These are phyloP conservation scores for Esperia sulphurella DNA, from an alignment of 2,888 invertebrate genomes.

Conservation along the genomic window DNA sequence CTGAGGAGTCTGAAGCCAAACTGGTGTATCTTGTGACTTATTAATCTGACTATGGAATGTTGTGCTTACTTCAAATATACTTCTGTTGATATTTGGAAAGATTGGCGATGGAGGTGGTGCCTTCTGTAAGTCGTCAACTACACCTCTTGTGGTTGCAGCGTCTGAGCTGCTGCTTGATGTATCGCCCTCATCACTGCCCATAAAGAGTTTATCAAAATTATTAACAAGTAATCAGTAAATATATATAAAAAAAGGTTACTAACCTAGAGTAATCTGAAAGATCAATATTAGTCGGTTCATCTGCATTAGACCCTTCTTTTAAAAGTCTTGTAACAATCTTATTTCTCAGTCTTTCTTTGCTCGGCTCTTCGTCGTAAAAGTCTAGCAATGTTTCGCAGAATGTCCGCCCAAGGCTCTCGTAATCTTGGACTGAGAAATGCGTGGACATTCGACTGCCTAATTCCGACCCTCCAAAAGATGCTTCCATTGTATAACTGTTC, in stretches of 20 bases:
- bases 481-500: conserved; percentile 97
- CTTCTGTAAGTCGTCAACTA: conserved; percentile 57
- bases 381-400: conserved; percentile 96
- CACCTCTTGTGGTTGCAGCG: conserved; percentile 79
- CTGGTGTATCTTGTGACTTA: background rate
- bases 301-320: conserved; percentile 92
- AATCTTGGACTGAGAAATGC: conserved; percentile 88
- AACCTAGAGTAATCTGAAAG: conserved; percentile 94
- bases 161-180: conserved; percentile 86
- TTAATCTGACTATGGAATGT: background rate
- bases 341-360: conserved; percentile 87
- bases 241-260: background rate
- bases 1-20: background rate
- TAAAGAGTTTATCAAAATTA: background rate
- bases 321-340: conserved; percentile 89
- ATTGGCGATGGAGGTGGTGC: conserved; percentile 87
- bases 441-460: conserved; percentile 89
- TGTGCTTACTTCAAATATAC: conserved; percentile 39
- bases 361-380: conserved; percentile 92
- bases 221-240: background rate
- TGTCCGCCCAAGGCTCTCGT: conserved; percentile 87
- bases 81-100: conserved; percentile 63
- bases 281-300: conserved; percentile 91
- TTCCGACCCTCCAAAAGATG: conserved; percentile 94
- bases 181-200: conserved; percentile 87